Evolutionary conservation across 2,113 vertebrate genomes (phyloP).

Genomic region (Stegostoma tigrinum): DNA sequence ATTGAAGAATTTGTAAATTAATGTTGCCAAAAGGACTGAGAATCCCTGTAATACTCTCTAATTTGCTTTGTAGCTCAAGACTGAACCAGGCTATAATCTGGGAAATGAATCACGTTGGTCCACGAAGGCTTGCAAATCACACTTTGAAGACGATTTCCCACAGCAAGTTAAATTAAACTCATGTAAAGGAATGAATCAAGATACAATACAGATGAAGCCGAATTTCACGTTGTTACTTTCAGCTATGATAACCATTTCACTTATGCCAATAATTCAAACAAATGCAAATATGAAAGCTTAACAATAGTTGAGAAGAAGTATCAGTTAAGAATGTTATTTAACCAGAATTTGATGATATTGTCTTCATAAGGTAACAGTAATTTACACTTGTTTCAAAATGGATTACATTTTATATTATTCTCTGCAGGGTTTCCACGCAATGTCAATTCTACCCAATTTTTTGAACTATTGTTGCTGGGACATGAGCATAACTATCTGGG

Average conservation of each 20-base stretch:
- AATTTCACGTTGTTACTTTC: not conserved
- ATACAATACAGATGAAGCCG: not conserved
- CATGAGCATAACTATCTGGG: no score
- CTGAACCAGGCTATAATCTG: not conserved
- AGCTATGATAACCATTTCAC: not conserved
- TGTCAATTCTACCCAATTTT: not conserved
- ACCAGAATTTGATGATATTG: not conserved
- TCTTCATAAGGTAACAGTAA: not conserved
- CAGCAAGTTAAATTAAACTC: not conserved
- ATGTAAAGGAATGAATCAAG: not conserved
- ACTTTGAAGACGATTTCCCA: constrained; percentile 25
- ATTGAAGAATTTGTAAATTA: not conserved
- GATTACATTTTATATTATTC: not conserved
- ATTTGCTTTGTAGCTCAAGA: constrained; percentile 21
- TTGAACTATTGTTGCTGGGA: not conserved
- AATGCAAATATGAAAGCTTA: not conserved
- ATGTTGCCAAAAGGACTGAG: not conserved
- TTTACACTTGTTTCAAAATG: not conserved
- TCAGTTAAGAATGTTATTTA: not conserved
- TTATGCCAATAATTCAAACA: not conserved
- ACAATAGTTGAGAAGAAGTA: not conserved
- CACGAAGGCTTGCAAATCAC: constrained; percentile 7
- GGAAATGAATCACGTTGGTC: not conserved
- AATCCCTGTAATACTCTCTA: not conserved
- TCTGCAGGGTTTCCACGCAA: not conserved